Evolutionary conservation across 2,888 invertebrate species (phyloP).

Genomic region (Drosophila cracens): DNA sequence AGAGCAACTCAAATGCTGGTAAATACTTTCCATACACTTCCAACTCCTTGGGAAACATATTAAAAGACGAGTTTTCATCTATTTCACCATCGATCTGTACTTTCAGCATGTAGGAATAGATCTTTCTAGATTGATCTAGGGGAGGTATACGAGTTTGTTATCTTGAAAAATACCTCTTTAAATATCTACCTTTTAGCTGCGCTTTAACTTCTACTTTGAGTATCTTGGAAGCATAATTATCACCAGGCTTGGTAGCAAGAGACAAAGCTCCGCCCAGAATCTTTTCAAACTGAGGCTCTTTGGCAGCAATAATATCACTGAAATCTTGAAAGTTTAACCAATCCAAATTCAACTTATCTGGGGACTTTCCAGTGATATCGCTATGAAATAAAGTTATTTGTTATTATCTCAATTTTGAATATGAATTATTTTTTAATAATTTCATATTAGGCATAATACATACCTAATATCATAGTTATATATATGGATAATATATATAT

Average conservation of each 20-base stretch:
- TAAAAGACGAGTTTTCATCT: slow-evolving; percentile 37
- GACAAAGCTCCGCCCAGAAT: slow-evolving; percentile 27
- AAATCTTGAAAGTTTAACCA: slow-evolving; percentile 54
- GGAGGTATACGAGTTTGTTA: background rate
- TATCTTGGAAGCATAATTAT: slow-evolving; percentile 67
- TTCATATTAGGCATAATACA: background rate
- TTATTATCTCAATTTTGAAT: background rate
- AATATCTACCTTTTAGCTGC: slow-evolving; percentile 58
- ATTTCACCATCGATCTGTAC: slow-evolving; percentile 2
- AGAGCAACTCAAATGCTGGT: slow-evolving; percentile 62
- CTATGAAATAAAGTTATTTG: slow-evolving; percentile 1
- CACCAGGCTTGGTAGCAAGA: slow-evolving; percentile 60
- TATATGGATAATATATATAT: background rate
- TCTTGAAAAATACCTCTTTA: background rate
- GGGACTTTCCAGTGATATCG: background rate
- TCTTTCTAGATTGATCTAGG: slow-evolving; percentile 39
- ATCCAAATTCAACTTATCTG: slow-evolving; percentile 5
- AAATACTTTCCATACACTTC: slow-evolving; percentile 58
- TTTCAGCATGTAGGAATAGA: slow-evolving; percentile 58
- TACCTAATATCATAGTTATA: background rate
- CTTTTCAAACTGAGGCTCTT: slow-evolving; percentile 46
- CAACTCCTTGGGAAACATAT: slow-evolving; percentile 69
- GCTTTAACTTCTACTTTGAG: slow-evolving; percentile 62
- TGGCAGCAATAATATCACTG: slow-evolving; percentile 23
- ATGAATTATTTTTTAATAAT: background rate